Percentiles rank a stretch among this genome's conserved stretches.
Evolutionary conservation across 2,797 vertebrate genomes (phyloP).

Genomic region (Pseudochirops cupreus): DNA sequence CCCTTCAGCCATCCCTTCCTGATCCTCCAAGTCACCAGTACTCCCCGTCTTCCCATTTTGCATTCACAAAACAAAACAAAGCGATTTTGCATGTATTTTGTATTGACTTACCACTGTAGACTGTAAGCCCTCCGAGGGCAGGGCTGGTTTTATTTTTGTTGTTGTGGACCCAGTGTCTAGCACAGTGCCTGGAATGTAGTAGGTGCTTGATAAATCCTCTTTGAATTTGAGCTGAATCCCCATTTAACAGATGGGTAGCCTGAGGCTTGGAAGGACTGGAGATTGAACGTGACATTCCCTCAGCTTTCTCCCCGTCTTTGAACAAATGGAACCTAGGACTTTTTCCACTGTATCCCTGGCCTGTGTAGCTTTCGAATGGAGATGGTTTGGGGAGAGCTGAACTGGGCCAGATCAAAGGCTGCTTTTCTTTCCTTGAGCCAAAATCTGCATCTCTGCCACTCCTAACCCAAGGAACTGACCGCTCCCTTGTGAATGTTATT

Average conservation of each 20-base stretch:
- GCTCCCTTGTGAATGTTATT: neutral
- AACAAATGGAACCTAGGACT: neutral
- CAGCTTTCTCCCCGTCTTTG: neutral
- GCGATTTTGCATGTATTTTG: neutral
- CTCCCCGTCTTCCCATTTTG: neutral
- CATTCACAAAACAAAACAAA: neutral
- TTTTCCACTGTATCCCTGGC: neutral
- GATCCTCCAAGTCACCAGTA: neutral
- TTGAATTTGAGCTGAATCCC: neutral
- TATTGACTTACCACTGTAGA: neutral
- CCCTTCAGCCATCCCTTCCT: neutral
- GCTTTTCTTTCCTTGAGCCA: neutral
- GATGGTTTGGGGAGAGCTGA: neutral
- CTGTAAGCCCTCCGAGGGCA: neutral
- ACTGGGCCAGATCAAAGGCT: neutral
- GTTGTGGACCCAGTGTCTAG: neutral
- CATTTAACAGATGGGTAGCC: neutral
- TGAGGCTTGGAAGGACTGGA: neutral
- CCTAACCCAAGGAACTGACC: neutral
- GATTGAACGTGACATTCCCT: neutral
- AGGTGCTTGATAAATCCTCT: neutral
- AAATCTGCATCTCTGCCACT: neutral
- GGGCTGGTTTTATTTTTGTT: neutral
- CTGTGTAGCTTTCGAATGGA: neutral
- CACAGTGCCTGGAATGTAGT: neutral